These are phyloP conservation scores for Ophioninae sp. DNA, from an alignment of 2,888 invertebrate species.

Conservation along the genomic window DNA sequence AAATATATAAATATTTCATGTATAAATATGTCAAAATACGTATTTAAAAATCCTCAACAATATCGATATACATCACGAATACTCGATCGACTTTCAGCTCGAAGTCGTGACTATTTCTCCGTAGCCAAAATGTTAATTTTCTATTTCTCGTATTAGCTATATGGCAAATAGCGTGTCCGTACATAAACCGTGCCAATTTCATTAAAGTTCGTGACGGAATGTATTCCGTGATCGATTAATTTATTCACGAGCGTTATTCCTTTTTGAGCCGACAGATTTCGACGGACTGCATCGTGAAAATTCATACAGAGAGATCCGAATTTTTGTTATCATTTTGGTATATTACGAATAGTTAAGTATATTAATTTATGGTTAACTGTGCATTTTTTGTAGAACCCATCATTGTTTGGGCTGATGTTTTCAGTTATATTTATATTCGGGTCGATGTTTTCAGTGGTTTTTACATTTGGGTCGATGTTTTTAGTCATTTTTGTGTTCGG, in stretches of 20 bases:
- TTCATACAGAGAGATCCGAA: not conserved
- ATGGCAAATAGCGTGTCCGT: not conserved
- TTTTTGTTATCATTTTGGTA: too few relatives aligned
- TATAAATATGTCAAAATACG: not conserved
- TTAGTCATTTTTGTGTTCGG: too few relatives aligned
- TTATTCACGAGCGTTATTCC: not conserved
- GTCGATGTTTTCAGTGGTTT: too few relatives aligned
- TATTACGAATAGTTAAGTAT: too few relatives aligned
- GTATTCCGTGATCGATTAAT: constrained; percentile 3
- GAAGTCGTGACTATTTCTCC: not conserved
- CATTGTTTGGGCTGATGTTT: too few relatives aligned
- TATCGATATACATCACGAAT: not conserved
- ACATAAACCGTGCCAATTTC: not conserved
- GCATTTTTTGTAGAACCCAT: too few relatives aligned
- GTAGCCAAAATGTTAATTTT: not conserved
- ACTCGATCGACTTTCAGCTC: not conserved
- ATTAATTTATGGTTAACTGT: too few relatives aligned
- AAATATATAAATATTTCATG: too few relatives aligned
- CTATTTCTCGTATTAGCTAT: not conserved
- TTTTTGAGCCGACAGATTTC: not conserved
- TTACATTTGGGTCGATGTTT: too few relatives aligned
- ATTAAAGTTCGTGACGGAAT: constrained; percentile 4
- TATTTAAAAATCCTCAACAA: not conserved
- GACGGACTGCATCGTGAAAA: not conserved
- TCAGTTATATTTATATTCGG: too few relatives aligned